Base-by-base conservation (phyloP, 2,797 vertebrate genomes). In the Gadopsis bispinosus region DNA sequence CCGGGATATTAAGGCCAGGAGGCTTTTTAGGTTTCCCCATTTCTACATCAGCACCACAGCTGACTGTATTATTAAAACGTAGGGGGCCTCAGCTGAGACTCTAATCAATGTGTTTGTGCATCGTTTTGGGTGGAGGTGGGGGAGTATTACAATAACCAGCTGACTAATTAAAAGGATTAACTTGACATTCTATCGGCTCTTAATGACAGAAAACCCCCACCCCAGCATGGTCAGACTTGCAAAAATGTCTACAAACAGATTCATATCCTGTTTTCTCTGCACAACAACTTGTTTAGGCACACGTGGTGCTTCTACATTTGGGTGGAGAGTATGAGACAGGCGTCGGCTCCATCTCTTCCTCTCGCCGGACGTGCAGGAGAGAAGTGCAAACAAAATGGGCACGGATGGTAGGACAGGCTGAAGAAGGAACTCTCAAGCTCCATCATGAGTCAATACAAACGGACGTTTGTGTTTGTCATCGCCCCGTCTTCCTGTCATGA, bases 251-350 rank as follows among this genome's bases (percentile, higher is more conserved):
- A 39, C 22, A 59, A 53, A 48, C 51, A 50, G 62, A 79, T 83
- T 84, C 68, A 76, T 47, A 77, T 91, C 86, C 89, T 89, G 87
- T 91, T 91, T 90, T 84, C 60, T 77, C 66, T 51, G 3, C 3
- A 33, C 69, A 31, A 12, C 37, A 31, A 8, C 56, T 81, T 87
- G 61, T 87, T 86, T 79, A 77, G 80, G 83, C 35, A 5, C 35
- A 37, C 8, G 11, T 1, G 10, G 16, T 13, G 60, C 73, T 67
- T 61, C 65, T 69, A 80, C 33, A n/a, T 85, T 62, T 47, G 35
- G 51, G 45, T 14, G 51, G 60, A 72, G 76, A 55, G 66, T 35
- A 58, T 22, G 69, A 80, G 55, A 56, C 78, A 64, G 68, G 45
- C 13, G 13, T 26, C 8, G 1, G 68, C 83, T 78, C 79, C 83